Evolutionary conservation across 2,888 invertebrate genomes (phyloP).

Genomic region (Synanthedon andrenaeformis): DNA sequence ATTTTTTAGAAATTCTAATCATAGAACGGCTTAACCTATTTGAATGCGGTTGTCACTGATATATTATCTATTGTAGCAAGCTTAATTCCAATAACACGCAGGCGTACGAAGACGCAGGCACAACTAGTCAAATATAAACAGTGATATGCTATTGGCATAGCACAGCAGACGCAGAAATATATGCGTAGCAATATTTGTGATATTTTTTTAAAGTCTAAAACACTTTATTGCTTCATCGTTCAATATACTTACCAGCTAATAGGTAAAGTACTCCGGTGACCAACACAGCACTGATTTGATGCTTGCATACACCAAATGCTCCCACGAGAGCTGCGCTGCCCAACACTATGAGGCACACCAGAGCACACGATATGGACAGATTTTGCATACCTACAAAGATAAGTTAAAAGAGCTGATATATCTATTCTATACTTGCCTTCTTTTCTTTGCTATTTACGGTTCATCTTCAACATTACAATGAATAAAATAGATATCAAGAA

Average conservation of each 20-base stretch:
- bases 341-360: conserved; percentile 90
- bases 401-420: background rate
- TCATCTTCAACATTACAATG: too few species aligned
- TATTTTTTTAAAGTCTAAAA: background rate
- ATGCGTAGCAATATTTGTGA: too few species aligned
- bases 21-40: too few species aligned
- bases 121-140: too few species aligned
- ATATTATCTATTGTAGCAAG: too few species aligned
- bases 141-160: too few species aligned
- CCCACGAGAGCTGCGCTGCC: conserved; percentile 90
- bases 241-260: conserved; percentile 77
- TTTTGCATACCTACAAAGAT: conserved; percentile 88
- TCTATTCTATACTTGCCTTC: background rate
- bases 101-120: too few species aligned
- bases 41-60: too few species aligned
- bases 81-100: too few species aligned
- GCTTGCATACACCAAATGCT: conserved; percentile 87
- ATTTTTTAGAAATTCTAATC: too few species aligned
- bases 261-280: conserved; percentile 96
- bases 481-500: too few species aligned
- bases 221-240: background rate
- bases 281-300: conserved; percentile 93
- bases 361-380: conserved; percentile 92
- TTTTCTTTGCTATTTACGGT: background rate
- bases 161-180: too few species aligned